A percentile compares a stretch with the other conserved stretches of the same genome.
Conservation (phyloP, 2,113 vertebrate genomes). For the Reinhardtius hippoglossoides region DNA sequence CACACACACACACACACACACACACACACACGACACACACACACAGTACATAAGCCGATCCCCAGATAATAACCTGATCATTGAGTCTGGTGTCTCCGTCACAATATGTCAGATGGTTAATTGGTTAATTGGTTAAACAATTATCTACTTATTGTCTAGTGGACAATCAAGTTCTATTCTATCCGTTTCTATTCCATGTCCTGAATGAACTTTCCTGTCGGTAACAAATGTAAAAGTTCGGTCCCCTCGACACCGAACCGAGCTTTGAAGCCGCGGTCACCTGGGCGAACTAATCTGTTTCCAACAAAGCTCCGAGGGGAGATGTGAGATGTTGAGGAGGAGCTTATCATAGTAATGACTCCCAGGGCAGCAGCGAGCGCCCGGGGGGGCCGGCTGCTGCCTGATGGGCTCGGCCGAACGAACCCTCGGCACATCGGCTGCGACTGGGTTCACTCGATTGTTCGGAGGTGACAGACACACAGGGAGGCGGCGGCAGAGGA, state of each 20-base stretch:
- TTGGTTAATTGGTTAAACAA: background rate
- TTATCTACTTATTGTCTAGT: background rate
- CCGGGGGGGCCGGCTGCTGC: slow-evolving; percentile 7
- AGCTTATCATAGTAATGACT: slow-evolving; percentile 42
- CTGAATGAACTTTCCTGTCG: background rate
- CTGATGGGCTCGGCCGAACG: background rate
- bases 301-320: slow-evolving; percentile 27
- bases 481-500: background rate
- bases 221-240: background rate
- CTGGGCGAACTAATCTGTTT: slow-evolving; percentile 14
- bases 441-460: background rate
- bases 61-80: background rate
- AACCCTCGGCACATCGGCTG: slow-evolving; percentile 5
- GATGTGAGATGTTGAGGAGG: slow-evolving; percentile 6
- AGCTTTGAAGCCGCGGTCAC: background rate
- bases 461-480: slow-evolving; percentile 15
- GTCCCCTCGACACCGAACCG: no score
- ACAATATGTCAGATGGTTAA: background rate
- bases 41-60: background rate
- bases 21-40: background rate
- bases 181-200: no score
- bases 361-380: background rate
- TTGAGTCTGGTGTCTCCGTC: background rate
- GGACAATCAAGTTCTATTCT: no score
- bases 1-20: background rate